phyloP scores from a whole-genome alignment of 2,113 vertebrate genomes.

The Delphinus delphis region DNA sequence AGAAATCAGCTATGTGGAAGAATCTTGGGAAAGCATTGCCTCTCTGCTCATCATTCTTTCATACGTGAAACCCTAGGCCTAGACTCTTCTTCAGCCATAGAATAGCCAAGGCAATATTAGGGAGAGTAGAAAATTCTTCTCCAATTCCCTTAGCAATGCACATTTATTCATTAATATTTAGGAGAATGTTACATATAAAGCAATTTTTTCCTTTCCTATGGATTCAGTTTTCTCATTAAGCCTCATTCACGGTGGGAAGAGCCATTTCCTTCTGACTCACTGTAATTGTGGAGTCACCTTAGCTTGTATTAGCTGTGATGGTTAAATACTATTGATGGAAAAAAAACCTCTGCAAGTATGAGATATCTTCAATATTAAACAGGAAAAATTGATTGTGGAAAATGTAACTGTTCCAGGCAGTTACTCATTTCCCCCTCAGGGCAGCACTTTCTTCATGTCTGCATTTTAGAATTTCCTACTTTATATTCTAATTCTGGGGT shows the following conservation, averaged over 20 bases:
- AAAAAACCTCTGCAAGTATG: not conserved
- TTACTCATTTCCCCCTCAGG: not conserved
- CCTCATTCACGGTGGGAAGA: not conserved
- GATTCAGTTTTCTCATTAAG: constrained; percentile 24
- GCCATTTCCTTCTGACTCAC: constrained; percentile 27
- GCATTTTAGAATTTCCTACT: not conserved
- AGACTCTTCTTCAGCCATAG: too few relatives aligned
- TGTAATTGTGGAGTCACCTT: not conserved
- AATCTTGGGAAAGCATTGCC: not conserved
- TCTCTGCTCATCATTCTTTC: not conserved
- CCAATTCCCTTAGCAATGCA: not conserved
- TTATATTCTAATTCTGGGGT: not conserved
- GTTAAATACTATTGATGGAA: not conserved
- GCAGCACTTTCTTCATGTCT: not conserved
- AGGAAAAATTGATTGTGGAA: not conserved
- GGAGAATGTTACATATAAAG: not conserved
- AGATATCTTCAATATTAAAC: constrained; percentile 10
- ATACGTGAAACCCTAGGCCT: not conserved
- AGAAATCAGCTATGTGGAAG: not conserved
- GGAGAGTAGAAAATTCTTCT: not conserved
- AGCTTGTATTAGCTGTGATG: not conserved
- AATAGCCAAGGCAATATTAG: not conserved
- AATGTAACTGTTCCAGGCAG: not conserved
- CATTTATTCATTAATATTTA: not conserved
- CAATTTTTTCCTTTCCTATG: not conserved